Conservation (phyloP, 2,888 invertebrate species). For the Biston stratarius region DNA sequence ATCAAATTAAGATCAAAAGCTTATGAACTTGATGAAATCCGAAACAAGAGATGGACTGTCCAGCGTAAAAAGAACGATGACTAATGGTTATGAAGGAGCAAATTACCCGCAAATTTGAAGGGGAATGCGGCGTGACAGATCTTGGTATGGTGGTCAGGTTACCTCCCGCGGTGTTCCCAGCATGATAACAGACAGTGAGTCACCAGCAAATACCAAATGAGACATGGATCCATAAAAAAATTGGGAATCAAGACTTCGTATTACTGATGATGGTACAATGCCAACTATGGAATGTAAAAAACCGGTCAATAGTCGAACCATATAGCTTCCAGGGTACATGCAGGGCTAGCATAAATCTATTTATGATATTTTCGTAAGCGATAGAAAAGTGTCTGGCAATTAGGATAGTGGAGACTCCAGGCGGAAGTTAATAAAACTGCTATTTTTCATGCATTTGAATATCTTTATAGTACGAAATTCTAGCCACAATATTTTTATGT, state of each 20-base stretch:
- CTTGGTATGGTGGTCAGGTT: conserved; percentile 55
- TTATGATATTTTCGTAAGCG: no score
- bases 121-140: conserved; percentile 42
- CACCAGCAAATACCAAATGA: conserved; percentile 61
- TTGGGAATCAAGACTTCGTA: conserved; percentile 15
- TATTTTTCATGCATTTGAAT: no score
- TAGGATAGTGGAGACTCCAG: no score
- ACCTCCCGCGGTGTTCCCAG: conserved; percentile 69
- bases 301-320: no score
- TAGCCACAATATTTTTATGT: no score
- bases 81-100: conserved; percentile 46
- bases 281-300: no score
- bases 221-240: conserved; percentile 49
- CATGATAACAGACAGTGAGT: conserved; percentile 65
- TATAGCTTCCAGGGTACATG: no score
- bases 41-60: conserved; percentile 60
- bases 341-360: no score
- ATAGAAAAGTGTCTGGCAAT: no score
- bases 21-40: conserved; percentile 59
- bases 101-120: conserved; percentile 18
- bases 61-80: conserved; percentile 53
- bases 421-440: no score
- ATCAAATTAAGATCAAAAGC: conserved; percentile 50
- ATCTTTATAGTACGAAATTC: no score
- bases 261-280: neutral